Conservation (phyloP, 2,888 invertebrate genomes). For the Dysmachus trigonus region DNA sequence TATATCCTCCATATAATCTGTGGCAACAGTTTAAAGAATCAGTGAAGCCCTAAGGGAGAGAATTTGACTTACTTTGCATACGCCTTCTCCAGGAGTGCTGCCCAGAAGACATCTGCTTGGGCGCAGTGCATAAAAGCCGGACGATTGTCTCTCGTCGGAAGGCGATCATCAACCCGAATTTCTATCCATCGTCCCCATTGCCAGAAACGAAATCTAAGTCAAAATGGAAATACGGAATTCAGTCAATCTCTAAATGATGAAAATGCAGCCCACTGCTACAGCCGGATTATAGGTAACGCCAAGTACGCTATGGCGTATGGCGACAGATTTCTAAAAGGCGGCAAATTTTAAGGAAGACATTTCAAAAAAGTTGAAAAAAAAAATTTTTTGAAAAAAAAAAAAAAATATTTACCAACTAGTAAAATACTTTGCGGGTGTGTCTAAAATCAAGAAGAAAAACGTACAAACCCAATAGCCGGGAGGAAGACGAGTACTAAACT, state of each 20-base stretch:
- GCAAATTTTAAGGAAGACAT: too few species aligned
- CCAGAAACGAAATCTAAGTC: slow-evolving; percentile 77
- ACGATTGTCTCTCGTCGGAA: slow-evolving; percentile 75
- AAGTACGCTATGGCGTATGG: too few species aligned
- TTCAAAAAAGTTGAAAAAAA: too few species aligned
- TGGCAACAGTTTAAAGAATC: slow-evolving; percentile 29
- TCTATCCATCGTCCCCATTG: slow-evolving; percentile 82
- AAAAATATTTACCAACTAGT: too few species aligned
- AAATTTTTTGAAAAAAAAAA: too few species aligned
- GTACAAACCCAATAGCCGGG: too few species aligned
- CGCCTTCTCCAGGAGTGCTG: slow-evolving; percentile 80
- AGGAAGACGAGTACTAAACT: too few species aligned
- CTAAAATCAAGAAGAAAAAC: too few species aligned
- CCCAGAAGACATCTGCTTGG: slow-evolving; percentile 73
- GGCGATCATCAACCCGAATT: slow-evolving; percentile 77
- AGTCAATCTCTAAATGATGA: not conserved
- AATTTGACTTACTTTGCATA: slow-evolving; percentile 75
- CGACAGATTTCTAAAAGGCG: too few species aligned
- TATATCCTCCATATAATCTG: slow-evolving; percentile 77
- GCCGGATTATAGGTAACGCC: too few species aligned
- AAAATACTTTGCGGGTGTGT: too few species aligned
- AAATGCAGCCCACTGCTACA: too few species aligned
- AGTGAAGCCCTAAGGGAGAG: not conserved
- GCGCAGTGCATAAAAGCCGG: slow-evolving; percentile 70
- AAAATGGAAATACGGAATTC: slow-evolving; percentile 48